A percentile compares a stretch with the other conserved stretches of the same genome.
phyloP scores from a whole-genome alignment of 2,113 vertebrate species.

The Fulmarus glacialis region DNA sequence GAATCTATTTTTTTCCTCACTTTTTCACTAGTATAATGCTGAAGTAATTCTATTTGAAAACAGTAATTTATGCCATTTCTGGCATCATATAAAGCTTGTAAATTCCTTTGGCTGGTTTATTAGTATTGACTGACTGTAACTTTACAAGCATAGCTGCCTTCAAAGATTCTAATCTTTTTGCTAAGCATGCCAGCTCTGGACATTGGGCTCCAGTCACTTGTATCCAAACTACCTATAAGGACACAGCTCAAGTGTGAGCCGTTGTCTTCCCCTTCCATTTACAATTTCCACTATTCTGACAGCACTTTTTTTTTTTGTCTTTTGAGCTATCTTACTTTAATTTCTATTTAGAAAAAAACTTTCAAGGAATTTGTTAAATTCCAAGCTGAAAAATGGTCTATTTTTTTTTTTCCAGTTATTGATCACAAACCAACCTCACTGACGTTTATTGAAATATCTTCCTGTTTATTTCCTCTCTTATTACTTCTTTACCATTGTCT shows the following conservation, averaged over 20 bases:
- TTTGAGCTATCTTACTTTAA: not conserved
- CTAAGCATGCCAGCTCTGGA: not conserved
- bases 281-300: not conserved
- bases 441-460: not conserved
- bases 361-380: not conserved
- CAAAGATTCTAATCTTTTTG: not conserved
- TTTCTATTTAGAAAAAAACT: not conserved
- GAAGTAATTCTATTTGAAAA: not conserved
- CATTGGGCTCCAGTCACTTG: not conserved
- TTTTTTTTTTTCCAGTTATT: not conserved
- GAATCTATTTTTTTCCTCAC: not conserved
- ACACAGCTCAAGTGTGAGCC: not conserved
- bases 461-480: not conserved
- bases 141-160: not conserved
- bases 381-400: not conserved
- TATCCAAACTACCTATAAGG: not conserved
- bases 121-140: not conserved
- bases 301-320: not conserved
- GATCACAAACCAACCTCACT: not conserved
- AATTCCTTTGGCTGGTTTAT: not conserved
- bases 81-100: not conserved
- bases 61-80: not conserved
- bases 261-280: not conserved
- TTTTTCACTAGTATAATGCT: not conserved
- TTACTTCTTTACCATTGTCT: not conserved